phyloP scores from a whole-genome alignment of 2,888 invertebrate species.

The Lasioglossum lativentre region DNA sequence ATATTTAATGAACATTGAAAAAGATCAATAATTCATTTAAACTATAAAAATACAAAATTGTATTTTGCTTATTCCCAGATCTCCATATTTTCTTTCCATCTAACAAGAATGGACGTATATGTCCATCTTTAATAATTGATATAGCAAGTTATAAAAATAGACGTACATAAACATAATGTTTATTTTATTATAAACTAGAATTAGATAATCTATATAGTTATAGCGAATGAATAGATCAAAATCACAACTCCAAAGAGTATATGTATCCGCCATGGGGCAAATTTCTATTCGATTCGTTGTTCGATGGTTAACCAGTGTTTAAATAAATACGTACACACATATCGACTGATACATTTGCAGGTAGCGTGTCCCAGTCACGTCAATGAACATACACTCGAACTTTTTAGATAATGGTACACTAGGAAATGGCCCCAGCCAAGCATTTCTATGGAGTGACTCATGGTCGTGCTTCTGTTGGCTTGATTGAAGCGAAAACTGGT shows the following conservation, averaged over 20 bases:
- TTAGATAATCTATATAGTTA: background rate
- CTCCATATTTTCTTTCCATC: no score
- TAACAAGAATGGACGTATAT: no score
- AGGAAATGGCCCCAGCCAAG: conserved; percentile 14
- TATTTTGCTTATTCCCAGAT: no score
- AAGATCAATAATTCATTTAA: no score
- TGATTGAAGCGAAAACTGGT: conserved; percentile 37
- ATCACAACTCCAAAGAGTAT: no score
- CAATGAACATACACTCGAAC: conserved; percentile 10
- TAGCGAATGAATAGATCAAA: no score
- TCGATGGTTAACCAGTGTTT: background rate
- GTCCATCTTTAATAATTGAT: no score
- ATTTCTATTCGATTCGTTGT: background rate
- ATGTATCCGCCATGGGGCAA: background rate
- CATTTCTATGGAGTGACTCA: conserved; percentile 45
- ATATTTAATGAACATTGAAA: no score
- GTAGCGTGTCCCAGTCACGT: conserved; percentile 22
- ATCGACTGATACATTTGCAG: background rate
- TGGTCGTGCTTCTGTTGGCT: conserved; percentile 45
- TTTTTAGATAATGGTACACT: conserved; percentile 22
- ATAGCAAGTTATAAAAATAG: no score
- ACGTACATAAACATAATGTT: background rate
- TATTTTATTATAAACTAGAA: background rate
- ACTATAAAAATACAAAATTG: no score
- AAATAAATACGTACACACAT: background rate